Conservation (phyloP, 2,797 vertebrate species). For the Premnoplex brunnescens region DNA sequence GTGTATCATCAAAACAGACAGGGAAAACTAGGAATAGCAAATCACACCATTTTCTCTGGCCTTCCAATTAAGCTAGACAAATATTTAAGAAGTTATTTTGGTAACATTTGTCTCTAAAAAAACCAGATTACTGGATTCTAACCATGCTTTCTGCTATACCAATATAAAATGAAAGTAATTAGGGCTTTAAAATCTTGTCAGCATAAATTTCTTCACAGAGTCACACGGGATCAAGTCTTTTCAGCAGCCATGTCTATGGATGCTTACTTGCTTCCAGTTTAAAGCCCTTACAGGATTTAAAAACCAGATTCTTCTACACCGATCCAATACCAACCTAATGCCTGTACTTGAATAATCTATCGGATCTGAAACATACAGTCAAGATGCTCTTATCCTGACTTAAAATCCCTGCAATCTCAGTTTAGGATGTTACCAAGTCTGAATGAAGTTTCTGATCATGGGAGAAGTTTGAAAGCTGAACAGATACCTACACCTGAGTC, state of each 20-base stretch:
- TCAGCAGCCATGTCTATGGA: background rate
- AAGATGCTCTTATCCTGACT: background rate
- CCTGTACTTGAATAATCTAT: background rate
- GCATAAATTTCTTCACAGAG: background rate
- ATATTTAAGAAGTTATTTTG: background rate
- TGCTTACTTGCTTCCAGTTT: background rate
- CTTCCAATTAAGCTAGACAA: background rate
- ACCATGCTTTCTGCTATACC: background rate
- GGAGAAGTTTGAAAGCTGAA: background rate
- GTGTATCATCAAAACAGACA: slow-evolving; percentile 12
- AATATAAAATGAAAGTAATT: background rate
- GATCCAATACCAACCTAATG: background rate
- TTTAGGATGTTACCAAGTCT: background rate
- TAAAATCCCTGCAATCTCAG: background rate
- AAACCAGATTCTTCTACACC: background rate
- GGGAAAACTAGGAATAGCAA: background rate
- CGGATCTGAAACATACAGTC: background rate
- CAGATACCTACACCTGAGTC: background rate
- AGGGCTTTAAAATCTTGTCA: background rate
- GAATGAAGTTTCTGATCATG: background rate
- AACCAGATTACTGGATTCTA: background rate
- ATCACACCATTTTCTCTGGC: background rate
- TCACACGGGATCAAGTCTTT: background rate
- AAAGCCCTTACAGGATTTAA: background rate
- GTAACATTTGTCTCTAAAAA: background rate